A percentile compares a stretch with the other conserved stretches of the same genome.
These are phyloP conservation scores for Campylorhamphus procurvoides DNA, from an alignment of 2,113 vertebrate species.

Conservation along the genomic window DNA sequence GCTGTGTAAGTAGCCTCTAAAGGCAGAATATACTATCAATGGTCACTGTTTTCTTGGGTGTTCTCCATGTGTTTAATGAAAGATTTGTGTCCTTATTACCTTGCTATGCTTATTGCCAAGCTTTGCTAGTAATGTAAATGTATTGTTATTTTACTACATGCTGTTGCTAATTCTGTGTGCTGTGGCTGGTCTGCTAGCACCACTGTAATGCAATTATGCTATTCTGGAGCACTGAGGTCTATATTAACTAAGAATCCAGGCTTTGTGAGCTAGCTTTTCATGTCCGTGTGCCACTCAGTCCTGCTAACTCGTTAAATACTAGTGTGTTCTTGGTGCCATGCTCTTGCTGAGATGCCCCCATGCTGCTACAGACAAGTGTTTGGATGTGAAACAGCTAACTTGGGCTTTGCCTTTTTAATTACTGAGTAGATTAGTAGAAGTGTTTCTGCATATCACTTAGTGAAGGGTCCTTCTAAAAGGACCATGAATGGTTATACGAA, in stretches of 20 bases:
- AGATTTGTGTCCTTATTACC: background rate
- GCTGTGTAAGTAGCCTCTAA: background rate
- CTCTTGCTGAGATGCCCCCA: background rate
- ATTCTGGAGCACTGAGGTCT: background rate
- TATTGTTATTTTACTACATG: background rate
- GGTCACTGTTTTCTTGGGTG: background rate
- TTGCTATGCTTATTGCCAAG: background rate
- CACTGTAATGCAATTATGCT: background rate
- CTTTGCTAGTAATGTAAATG: background rate
- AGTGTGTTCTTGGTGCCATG: background rate
- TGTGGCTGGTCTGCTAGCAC: background rate
- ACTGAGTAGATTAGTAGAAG: background rate
- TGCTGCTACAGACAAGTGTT: background rate
- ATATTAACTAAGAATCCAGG: background rate
- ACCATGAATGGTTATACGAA: background rate
- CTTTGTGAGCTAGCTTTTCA: background rate
- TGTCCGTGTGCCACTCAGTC: background rate
- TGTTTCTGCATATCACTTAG: background rate
- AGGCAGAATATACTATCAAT: background rate
- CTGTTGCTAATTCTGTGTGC: background rate
- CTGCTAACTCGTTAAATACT: background rate
- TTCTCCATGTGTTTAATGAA: background rate
- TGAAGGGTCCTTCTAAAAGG: background rate
- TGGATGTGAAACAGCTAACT: background rate
- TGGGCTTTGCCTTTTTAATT: background rate